Evolutionary conservation across 2,113 vertebrate genomes (phyloP).

Genomic region (Cheirogaleus medius): DNA sequence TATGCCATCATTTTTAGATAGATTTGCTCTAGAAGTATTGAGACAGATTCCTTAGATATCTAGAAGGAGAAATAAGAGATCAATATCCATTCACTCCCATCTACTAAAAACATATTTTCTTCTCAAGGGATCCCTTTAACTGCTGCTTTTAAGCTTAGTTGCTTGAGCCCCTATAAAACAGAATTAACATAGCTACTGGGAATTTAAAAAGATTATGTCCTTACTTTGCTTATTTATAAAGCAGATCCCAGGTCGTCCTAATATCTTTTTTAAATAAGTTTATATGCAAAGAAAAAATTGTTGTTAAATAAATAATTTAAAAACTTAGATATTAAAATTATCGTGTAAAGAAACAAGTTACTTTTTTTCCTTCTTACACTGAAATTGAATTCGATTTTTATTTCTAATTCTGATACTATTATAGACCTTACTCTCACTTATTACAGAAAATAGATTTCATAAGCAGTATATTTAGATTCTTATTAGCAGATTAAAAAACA

Average conservation of each 20-base stretch:
- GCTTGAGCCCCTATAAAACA: not conserved
- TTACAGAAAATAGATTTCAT: not conserved
- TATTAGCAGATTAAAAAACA: not conserved
- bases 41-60: not conserved
- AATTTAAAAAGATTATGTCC: not conserved
- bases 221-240: conserved; percentile 1
- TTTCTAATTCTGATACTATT: not conserved
- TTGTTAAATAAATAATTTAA: not conserved
- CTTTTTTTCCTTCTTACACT: not conserved
- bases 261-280: not conserved
- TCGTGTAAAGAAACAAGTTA: not conserved
- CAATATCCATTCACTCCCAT: not conserved
- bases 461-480: not conserved
- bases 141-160: not conserved
- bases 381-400: not conserved
- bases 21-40: not conserved
- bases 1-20: not conserved
- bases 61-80: conserved; percentile 6
- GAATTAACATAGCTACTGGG: not conserved
- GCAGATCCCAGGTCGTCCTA: not conserved
- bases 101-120: not conserved
- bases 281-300: not conserved
- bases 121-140: not conserved
- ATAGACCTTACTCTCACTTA: not conserved
- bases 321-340: not conserved